Base-by-base conservation (phyloP, 2,888 invertebrate species). In the Papilio gigon region DNA sequence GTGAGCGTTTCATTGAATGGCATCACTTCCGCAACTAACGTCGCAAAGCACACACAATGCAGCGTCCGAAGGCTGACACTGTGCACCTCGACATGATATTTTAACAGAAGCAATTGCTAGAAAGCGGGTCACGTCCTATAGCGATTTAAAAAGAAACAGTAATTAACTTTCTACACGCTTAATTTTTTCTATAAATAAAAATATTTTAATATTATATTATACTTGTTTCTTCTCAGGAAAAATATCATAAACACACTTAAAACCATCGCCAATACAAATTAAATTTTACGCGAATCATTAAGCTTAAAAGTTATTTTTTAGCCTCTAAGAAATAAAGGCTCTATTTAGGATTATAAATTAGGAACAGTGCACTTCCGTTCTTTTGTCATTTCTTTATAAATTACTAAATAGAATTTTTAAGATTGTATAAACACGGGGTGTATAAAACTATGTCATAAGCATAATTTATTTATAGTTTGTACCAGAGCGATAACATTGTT, bases 71-170 rank as follows among this genome's bases (percentile, higher is more conserved):
- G 53, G 53, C 30, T 53, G 6, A 53, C 30, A 30, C 30, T 53
- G 30, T 50, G 27, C 65, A 68, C 59, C 66, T 62, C 62, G 44
- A 25, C 62, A 59, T 40, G 68, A 71, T 70, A 71, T 73, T 70
- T 74, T 70, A 71, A 73, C 68, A 70, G 73, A 75, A 71, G 70
- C 73, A 74, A 73, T 76, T 73, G 70, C 68, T 67, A 77, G 67
- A 65, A 72, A 78, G 64, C 74, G 74, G 76, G 76, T 78, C 76
- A 77, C 72, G 71, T 71, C 75, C 75, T 74, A 77, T 73, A 71
- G 68, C 62, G 44, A 62, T 63, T 53, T 40, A 35, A 53, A 53
- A 14, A 63, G 20, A 67, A 67, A 60, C 44, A 47, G 17, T 25
- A 64, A 59, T 47, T 47, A 68, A 53, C 53, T 53, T 53, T 53